Conservation (phyloP, 2,113 vertebrate species). For the Chionodraco myersi region DNA sequence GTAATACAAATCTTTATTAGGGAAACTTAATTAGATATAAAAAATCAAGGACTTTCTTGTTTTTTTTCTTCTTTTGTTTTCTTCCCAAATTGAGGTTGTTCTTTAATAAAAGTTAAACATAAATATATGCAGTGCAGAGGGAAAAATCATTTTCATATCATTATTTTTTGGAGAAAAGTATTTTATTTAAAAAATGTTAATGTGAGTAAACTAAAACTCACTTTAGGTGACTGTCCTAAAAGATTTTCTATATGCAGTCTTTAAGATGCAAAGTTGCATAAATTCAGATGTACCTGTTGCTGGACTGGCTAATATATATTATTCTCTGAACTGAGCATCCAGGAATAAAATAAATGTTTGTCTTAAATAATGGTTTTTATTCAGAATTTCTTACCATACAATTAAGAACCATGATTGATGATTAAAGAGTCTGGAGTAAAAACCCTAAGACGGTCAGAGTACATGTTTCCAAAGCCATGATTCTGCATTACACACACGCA, state of each 20-base stretch:
- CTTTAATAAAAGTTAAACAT: no score
- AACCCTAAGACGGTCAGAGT: not conserved
- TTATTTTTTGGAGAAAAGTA: not conserved
- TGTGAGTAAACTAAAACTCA: not conserved
- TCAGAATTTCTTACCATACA: not conserved
- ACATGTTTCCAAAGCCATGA: constrained; percentile 18
- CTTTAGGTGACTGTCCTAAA: not conserved
- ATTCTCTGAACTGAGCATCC: not conserved
- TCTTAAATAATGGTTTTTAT: no score
- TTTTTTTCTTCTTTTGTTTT: not conserved
- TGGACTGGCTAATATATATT: not conserved
- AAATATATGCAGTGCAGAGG: no score
- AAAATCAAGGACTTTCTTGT: not conserved
- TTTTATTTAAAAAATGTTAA: not conserved
- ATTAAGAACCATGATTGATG: not conserved
- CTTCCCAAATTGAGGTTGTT: no score
- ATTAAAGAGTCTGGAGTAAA: not conserved
- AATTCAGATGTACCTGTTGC: constrained; percentile 47
- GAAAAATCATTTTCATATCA: not conserved
- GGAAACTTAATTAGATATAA: not conserved
- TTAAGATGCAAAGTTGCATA: not conserved
- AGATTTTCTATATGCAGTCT: not conserved
- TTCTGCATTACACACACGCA: constrained; percentile 28
- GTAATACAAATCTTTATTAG: not conserved
- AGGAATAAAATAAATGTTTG: not conserved